Conservation (phyloP, 64 coral and sea anemone species). For the Pocillopora damicornis region DNA sequence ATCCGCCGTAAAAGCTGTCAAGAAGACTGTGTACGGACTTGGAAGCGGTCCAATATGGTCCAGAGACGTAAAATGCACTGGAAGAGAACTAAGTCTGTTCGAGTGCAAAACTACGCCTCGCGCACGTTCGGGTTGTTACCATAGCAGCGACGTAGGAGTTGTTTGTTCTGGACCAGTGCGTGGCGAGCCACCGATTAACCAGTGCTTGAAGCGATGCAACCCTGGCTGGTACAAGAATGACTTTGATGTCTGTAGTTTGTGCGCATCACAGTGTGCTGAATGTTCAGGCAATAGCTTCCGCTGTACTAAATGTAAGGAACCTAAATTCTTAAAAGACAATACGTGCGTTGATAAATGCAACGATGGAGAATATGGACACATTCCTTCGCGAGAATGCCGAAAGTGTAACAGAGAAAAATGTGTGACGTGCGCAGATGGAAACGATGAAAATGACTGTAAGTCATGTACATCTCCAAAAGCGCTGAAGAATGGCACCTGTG, state of each 20-base stretch:
- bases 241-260: slow-evolving; percentile 46
- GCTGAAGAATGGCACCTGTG: slow-evolving; percentile 60
- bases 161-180: slow-evolving; percentile 53
- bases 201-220: slow-evolving; percentile 41
- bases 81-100: slow-evolving; percentile 42
- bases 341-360: slow-evolving; percentile 48
- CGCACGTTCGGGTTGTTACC: slow-evolving; percentile 45
- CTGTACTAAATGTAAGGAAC: slow-evolving; percentile 65
- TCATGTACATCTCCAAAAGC: slow-evolving; percentile 58
- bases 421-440: slow-evolving; percentile 71
- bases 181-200: slow-evolving; percentile 8
- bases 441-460: slow-evolving; percentile 46
- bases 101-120: slow-evolving; percentile 34
- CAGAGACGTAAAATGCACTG: slow-evolving; percentile 46
- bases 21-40: slow-evolving; percentile 28
- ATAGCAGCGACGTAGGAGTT: slow-evolving; percentile 73
- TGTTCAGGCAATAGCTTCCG: slow-evolving; percentile 47
- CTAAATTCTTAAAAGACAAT: slow-evolving; percentile 44
- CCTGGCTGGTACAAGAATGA: slow-evolving; percentile 58
- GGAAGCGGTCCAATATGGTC: slow-evolving; percentile 46
- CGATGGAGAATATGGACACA: slow-evolving; percentile 41
- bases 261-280: slow-evolving; percentile 24
- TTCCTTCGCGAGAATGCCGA: slow-evolving; percentile 30
- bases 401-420: slow-evolving; percentile 43
- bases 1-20: slow-evolving; percentile 35